phyloP scores from a whole-genome alignment of 2,888 invertebrate genomes.

The Gortyna flavago region DNA sequence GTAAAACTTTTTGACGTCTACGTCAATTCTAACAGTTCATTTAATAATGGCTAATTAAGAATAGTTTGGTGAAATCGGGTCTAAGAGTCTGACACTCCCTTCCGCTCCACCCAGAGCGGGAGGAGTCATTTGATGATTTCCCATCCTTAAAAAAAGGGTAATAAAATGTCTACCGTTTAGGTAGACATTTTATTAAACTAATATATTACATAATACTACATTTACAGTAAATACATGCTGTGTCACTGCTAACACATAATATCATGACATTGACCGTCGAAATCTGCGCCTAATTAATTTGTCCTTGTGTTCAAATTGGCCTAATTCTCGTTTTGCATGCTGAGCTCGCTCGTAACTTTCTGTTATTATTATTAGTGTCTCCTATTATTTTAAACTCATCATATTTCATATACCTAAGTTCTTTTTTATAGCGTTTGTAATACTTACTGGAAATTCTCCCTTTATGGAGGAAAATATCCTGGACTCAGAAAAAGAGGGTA shows the following conservation, averaged over 20 bases:
- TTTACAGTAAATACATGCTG: neutral
- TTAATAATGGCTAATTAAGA: too few relatives aligned
- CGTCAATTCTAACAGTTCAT: too few relatives aligned
- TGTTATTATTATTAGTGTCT: constrained; percentile 1
- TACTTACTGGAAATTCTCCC: neutral
- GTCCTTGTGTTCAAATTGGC: constrained; percentile 46
- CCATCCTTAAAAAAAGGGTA: too few relatives aligned
- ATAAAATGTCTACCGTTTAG: too few relatives aligned
- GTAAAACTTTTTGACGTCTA: too few relatives aligned
- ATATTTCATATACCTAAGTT: neutral
- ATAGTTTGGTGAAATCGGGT: too few relatives aligned
- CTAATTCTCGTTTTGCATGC: constrained; percentile 40
- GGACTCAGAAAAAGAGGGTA: neutral
- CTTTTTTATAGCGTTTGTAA: neutral
- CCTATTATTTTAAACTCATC: neutral
- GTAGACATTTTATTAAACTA: too few relatives aligned
- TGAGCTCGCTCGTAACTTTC: constrained; percentile 9
- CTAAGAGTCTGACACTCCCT: too few relatives aligned
- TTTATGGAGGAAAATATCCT: neutral
- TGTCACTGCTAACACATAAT: neutral
- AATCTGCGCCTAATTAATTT: constrained; percentile 40
- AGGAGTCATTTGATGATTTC: too few relatives aligned
- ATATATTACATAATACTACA: neutral
- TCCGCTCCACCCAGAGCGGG: too few relatives aligned
- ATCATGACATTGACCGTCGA: constrained; percentile 47